These are phyloP conservation scores for Halocynthia aurantium DNA, from an alignment of 23 tunicate genomes.

Conservation along the genomic window DNA sequence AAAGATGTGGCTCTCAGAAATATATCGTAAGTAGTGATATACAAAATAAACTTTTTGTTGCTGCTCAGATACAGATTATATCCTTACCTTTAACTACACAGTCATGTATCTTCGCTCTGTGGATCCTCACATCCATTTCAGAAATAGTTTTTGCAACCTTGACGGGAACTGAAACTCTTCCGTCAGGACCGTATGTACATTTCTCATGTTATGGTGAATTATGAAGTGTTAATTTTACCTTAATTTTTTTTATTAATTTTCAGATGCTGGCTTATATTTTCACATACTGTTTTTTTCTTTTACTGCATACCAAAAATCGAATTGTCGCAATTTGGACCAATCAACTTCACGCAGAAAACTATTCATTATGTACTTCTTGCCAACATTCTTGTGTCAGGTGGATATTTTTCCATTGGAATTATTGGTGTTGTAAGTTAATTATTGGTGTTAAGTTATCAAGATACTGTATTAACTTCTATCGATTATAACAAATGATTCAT, in stretches of 20 bases:
- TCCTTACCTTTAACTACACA: neutral
- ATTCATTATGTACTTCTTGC: neutral
- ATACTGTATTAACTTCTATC: neutral
- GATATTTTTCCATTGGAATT: neutral
- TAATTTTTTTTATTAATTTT: neutral
- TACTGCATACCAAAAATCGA: neutral
- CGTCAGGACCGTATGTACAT: slow-evolving; percentile 1
- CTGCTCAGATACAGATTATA: too few relatives aligned
- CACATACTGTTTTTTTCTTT: neutral
- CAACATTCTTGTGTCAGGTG: neutral
- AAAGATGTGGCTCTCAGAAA: neutral
- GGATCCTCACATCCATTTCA: neutral
- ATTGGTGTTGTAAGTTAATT: neutral
- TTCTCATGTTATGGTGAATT: neutral
- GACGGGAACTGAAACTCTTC: neutral
- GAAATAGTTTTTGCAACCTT: neutral
- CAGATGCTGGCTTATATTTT: slow-evolving; percentile 3
- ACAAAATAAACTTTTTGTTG: too few relatives aligned
- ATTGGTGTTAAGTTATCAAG: neutral
- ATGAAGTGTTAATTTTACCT: neutral
- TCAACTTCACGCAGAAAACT: neutral
- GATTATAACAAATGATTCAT: neutral
- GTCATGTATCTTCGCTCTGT: neutral
- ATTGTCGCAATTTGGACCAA: neutral
- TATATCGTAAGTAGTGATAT: neutral